Percentiles rank a stretch among this genome's conserved stretches.
Evolutionary conservation across 2,888 invertebrate species (phyloP).

Genomic region (Geotrupes spiniger): DNA sequence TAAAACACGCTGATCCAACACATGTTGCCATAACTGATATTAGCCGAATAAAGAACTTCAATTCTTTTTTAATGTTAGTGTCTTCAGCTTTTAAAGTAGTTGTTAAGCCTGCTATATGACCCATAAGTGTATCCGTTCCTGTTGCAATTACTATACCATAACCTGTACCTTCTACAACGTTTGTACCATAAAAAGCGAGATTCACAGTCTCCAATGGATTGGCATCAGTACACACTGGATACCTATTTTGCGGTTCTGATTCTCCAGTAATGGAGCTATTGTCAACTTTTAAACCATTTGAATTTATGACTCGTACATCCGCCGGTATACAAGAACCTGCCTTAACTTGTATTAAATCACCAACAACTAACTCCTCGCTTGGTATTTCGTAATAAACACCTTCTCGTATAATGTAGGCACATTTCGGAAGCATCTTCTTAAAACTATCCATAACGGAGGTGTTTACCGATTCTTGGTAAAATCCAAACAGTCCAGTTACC

Average conservation of each 20-base stretch:
- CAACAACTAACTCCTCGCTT: slow-evolving; percentile 68
- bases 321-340: slow-evolving; percentile 85
- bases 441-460: slow-evolving; percentile 82
- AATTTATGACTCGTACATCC: slow-evolving; percentile 71
- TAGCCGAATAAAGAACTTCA: slow-evolving; percentile 60
- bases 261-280: slow-evolving; percentile 67
- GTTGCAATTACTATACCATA: slow-evolving; percentile 64
- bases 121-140: slow-evolving; percentile 67
- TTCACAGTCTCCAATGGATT: slow-evolving; percentile 77
- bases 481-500: slow-evolving; percentile 58
- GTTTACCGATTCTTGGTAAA: slow-evolving; percentile 64
- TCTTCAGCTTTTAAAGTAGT: slow-evolving; percentile 60
- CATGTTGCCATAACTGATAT: slow-evolving; percentile 57
- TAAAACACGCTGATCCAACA: slow-evolving; percentile 59
- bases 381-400: slow-evolving; percentile 59
- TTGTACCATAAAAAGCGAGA: slow-evolving; percentile 77
- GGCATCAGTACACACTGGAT: slow-evolving; percentile 61
- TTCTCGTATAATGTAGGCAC: slow-evolving; percentile 68
- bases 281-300: slow-evolving; percentile 60
- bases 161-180: slow-evolving; percentile 69
- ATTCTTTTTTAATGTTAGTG: slow-evolving; percentile 76
- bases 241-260: slow-evolving; percentile 65
- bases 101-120: slow-evolving; percentile 67
- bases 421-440: slow-evolving; percentile 73
- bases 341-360: slow-evolving; percentile 78